Evolutionary conservation across 2,797 vertebrate species (phyloP).

Genomic region (Falco cherrug): DNA sequence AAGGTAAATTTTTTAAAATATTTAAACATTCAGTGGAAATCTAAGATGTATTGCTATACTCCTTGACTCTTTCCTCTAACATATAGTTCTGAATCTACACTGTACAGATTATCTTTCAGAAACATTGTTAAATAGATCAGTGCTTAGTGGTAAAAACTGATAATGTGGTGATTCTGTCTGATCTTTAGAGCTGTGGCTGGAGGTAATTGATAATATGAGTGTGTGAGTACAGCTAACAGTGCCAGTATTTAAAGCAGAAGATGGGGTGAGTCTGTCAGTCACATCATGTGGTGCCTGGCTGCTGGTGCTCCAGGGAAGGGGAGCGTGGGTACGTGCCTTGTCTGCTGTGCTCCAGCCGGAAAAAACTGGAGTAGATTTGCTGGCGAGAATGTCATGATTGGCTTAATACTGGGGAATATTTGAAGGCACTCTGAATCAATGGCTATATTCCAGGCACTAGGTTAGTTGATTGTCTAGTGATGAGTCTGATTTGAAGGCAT

Average conservation of each 20-base stretch:
- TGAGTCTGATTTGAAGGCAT: not conserved
- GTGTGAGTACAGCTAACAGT: not conserved
- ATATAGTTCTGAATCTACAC: not conserved
- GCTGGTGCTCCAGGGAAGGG: not conserved
- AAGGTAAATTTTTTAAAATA: not conserved
- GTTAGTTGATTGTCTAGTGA: not conserved
- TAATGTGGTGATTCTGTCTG: not conserved
- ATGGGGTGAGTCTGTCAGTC: not conserved
- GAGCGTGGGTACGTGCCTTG: too few species aligned
- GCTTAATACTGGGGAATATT: not conserved
- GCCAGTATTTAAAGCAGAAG: not conserved
- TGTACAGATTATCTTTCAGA: not conserved
- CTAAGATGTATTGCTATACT: not conserved
- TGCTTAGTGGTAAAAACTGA: not conserved
- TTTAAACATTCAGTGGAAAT: not conserved
- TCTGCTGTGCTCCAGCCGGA: not conserved
- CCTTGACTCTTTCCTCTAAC: not conserved
- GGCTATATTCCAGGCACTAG: not conserved
- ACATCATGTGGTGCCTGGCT: fast-evolving
- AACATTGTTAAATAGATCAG: not conserved
- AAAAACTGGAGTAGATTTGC: not conserved
- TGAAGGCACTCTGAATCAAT: not conserved
- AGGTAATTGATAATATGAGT: not conserved
- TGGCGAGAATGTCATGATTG: not conserved
- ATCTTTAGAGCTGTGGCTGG: not conserved